These are phyloP conservation scores for Istiophorus platypterus DNA, from an alignment of 2,113 vertebrate species.

Conservation along the genomic window DNA sequence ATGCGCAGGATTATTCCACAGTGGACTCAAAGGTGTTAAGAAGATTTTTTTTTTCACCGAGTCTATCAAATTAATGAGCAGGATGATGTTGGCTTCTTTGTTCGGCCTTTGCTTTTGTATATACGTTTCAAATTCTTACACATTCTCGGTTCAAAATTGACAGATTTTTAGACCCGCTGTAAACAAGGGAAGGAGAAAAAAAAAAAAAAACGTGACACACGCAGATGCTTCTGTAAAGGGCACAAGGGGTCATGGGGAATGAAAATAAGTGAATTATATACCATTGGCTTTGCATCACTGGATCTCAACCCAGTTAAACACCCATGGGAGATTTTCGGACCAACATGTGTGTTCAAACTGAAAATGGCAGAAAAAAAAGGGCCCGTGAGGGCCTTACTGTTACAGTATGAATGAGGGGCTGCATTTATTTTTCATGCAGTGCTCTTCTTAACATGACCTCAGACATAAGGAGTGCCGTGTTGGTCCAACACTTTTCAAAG, in stretches of 20 bases:
- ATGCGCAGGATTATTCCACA: too few relatives aligned
- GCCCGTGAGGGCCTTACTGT: too few relatives aligned
- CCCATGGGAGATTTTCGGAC: too few relatives aligned
- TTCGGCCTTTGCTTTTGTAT: not conserved
- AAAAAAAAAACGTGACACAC: too few relatives aligned
- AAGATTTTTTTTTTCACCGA: not conserved
- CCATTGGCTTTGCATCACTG: not conserved
- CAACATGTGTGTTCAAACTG: too few relatives aligned
- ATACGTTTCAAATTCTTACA: too few relatives aligned
- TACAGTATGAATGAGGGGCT: too few relatives aligned
- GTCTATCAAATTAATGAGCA: not conserved
- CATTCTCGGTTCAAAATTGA: not conserved
- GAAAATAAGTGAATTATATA: not conserved
- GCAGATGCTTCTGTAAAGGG: too few relatives aligned
- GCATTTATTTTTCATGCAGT: not conserved
- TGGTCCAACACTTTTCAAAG: not conserved
- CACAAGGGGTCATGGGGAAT: not conserved
- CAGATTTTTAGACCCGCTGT: not conserved
- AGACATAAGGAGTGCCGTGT: not conserved
- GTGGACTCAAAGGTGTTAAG: not conserved
- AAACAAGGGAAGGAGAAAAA: too few relatives aligned
- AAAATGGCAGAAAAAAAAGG: too few relatives aligned
- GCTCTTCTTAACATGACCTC: not conserved
- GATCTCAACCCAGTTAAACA: not conserved
- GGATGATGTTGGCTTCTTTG: too few relatives aligned